Base-by-base conservation (phyloP, 1,140 invertebrate genomes). In the Monomorium pharaonis region DNA sequence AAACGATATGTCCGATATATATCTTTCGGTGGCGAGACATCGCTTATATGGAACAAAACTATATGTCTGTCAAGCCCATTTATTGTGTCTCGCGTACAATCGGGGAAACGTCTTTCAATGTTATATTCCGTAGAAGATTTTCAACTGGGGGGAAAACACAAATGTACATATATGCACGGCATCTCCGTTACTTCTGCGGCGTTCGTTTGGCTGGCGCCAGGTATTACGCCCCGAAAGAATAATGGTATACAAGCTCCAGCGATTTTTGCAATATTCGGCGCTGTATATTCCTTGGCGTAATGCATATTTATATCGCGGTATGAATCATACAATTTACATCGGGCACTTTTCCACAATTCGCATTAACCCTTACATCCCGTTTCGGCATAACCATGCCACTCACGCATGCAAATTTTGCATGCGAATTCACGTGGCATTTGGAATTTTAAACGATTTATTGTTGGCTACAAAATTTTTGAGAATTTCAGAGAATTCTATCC, bases 231-330 rank as follows among this genome's bases (percentile, higher is more conserved):
- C 42, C 80, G 58, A 85, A 75, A 83, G 85, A 70, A 90, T 88
- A 90, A 91, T 92, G 85, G 87, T 77, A 49, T 51, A 83, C 78
- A 44, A 72, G 78, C 78, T 74, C 51, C 54, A 47, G 67, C 78
- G 67, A 83, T 83, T 74, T 67, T 83, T 72, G 78, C 51, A 83
- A 83, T 83, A 83, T 83, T 83, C 67, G 67, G 60, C 54, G 78
- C 67, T 83, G 67, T 74, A 83, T 74, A 74, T 83, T 83, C 67
- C 78, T 83, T 58, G 51, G 78, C 67, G 49, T 72, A 83, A 83
- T 83, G 78, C 78, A 83, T 83, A 83, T 83, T 83, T 83, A 80
- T 69, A 83, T 74, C 37, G n/a, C 54, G 42, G 21, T 58, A 83
- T 83, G 67, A 83, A 83, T 83, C 67, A 83, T 51, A 47, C 14